phyloP scores from a whole-genome alignment of 2,113 vertebrate genomes.

The Amphiprion ocellaris region DNA sequence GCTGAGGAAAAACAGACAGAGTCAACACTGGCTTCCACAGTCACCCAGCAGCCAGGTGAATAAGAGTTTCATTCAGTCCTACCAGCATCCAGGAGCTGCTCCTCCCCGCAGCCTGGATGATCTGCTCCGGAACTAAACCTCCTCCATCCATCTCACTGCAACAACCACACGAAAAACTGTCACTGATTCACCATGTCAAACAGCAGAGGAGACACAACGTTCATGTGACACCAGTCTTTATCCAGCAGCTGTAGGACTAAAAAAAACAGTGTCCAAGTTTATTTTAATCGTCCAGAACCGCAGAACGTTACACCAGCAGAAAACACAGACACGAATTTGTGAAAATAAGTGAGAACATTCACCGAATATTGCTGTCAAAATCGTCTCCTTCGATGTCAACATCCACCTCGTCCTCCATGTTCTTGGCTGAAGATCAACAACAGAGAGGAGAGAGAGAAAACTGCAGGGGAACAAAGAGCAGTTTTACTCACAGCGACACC shows the following conservation, averaged over 20 bases:
- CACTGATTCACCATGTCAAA: neutral
- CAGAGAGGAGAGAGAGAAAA: neutral
- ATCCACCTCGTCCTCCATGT: conserved; percentile 90
- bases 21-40: neutral
- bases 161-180: neutral
- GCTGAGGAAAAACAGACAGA: conserved; percentile 78
- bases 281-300: rapidly evolving
- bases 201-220: neutral
- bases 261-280: neutral
- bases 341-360: neutral
- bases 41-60: neutral
- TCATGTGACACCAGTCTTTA: neutral
- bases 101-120: conserved; percentile 91
- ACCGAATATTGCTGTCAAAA: conserved; percentile 68
- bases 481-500: conserved; percentile 50
- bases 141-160: conserved; percentile 83
- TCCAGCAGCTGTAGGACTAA: neutral
- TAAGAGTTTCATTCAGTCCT: conserved; percentile 15
- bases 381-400: conserved; percentile 95
- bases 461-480: neutral
- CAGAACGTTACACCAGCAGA: neutral
- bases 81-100: conserved; percentile 88
- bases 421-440: conserved; percentile 61
- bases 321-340: rapidly evolving
- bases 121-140: conserved; percentile 87